Percentiles rank a stretch among this genome's conserved stretches.
phyloP scores from a whole-genome alignment of 2,797 vertebrate species.

The Streptopelia turtur region DNA sequence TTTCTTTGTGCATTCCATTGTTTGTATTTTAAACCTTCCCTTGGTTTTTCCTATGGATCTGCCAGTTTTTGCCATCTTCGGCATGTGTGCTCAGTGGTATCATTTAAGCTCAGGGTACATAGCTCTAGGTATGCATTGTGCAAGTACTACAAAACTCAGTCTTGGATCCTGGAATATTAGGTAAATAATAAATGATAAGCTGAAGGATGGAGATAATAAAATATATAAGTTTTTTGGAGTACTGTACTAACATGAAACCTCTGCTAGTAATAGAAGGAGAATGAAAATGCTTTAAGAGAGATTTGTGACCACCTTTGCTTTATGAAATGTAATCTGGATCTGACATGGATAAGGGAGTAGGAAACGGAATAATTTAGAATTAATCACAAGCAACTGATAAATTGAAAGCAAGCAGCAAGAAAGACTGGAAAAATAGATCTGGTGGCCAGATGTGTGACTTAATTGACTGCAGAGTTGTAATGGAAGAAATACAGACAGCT shows the following conservation, averaged over 20 bases:
- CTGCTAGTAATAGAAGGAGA: not conserved
- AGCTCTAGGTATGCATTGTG: not conserved
- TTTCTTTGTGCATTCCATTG: not conserved
- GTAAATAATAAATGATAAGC: not conserved
- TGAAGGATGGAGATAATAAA: not conserved
- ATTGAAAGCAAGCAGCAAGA: not conserved
- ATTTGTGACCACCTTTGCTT: not conserved
- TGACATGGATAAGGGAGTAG: not conserved
- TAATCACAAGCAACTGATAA: not conserved
- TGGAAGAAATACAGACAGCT: not conserved
- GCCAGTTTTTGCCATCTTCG: not conserved
- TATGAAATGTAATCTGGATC: not conserved
- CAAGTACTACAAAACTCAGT: not conserved
- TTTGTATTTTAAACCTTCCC: not conserved
- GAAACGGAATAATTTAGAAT: not conserved
- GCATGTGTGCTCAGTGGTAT: not conserved
- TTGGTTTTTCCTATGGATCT: not conserved
- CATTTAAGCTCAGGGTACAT: not conserved
- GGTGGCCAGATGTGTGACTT: not conserved
- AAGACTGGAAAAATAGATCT: not conserved
- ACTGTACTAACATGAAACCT: not conserved
- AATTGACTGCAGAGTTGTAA: not conserved
- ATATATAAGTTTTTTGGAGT: not conserved
- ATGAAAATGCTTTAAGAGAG: not conserved
- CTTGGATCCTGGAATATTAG: not conserved